Base-by-base conservation (phyloP, 2,797 vertebrate species). In the Acropternis orthonyx region DNA sequence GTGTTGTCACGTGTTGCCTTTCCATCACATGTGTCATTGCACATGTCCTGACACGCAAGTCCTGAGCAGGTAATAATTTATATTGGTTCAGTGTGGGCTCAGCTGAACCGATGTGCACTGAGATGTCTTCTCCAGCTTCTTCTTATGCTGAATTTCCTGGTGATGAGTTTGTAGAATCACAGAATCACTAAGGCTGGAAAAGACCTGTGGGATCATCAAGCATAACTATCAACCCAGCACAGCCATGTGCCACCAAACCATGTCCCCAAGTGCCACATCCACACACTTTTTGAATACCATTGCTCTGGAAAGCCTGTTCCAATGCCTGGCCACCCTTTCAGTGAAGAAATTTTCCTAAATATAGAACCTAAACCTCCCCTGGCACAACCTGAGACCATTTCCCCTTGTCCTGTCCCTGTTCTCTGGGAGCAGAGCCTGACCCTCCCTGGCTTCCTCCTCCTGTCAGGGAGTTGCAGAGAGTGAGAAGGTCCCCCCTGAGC, bases 351-450 rank as follows among this genome's bases (percentile, higher is more conserved):
- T 27, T n/a, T 14, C 30, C 44, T 44, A 9, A 20, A 1, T 77
- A 65, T 7, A 18, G n/a, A 46, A 2, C 24, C 37, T 69, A 13
- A 18, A 0, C 28, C 11, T 83, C 10, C 26, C 12, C 24, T 28
- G 37, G 32, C 49, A 0, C 37, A 63, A 0, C 23, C 0, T 71
- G 37, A 63, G 51, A n/a, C 44, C 0, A 0, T 71, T 65, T 19
- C 17, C 23, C 51, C 20, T 63, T 8, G 0, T 43, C 56, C 56
- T 62, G 32, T 69, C 49, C n/a, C 56, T 43, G 14, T 63, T 69
- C 27, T 27, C 43, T 56, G 36, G 3, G 30, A 55, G 62, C 79
- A 69, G 14, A 76, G 37, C 56, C 20, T 37, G 14, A 8, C 17
- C 7, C 17, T 13, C n/a, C 21, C 0, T 8, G 5, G 23, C 19